A percentile compares a stretch with the other conserved stretches of the same genome.
These are phyloP conservation scores for Carollia perspicillata DNA, from an alignment of 2,113 vertebrate species.

Conservation along the genomic window DNA sequence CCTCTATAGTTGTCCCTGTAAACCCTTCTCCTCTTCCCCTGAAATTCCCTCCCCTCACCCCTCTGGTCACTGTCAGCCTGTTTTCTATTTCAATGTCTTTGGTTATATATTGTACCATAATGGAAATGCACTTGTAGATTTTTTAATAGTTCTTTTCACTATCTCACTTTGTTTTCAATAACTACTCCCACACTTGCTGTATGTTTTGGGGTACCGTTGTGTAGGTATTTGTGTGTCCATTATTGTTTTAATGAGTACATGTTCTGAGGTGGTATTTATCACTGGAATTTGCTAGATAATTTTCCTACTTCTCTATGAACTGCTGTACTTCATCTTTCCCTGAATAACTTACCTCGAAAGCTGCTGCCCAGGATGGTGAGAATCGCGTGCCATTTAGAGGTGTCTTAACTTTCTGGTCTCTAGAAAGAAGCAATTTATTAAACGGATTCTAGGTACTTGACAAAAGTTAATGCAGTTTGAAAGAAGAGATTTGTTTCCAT, in stretches of 20 bases:
- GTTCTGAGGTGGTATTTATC: not conserved
- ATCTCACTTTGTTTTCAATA: not conserved
- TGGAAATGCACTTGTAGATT: too few species aligned
- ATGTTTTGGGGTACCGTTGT: not conserved
- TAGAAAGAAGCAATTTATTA: slow-evolving; percentile 69
- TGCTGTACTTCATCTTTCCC: not conserved
- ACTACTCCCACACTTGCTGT: not conserved
- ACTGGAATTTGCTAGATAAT: not conserved
- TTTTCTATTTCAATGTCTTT: too few species aligned
- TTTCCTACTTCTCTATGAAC: not conserved
- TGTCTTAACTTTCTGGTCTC: slow-evolving; percentile 65
- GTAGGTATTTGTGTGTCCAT: not conserved
- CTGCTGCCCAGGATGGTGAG: not conserved
- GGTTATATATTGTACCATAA: too few species aligned
- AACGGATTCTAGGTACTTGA: slow-evolving; percentile 67
- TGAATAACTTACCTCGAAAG: slow-evolving; percentile 8
- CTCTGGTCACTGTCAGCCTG: too few species aligned
- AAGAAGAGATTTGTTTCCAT: slow-evolving; percentile 72
- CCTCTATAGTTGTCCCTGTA: too few species aligned
- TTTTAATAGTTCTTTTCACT: not conserved
- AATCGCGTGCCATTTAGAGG: slow-evolving; percentile 42
- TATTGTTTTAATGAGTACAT: not conserved
- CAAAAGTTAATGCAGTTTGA: slow-evolving; percentile 66
- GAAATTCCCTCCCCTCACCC: too few species aligned
- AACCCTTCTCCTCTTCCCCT: too few species aligned